Evolutionary conservation across 2,797 vertebrate genomes (phyloP), one percentile per base, ranked within the genome.

Genomic region (Neomorphus geoffroyi): DNA sequence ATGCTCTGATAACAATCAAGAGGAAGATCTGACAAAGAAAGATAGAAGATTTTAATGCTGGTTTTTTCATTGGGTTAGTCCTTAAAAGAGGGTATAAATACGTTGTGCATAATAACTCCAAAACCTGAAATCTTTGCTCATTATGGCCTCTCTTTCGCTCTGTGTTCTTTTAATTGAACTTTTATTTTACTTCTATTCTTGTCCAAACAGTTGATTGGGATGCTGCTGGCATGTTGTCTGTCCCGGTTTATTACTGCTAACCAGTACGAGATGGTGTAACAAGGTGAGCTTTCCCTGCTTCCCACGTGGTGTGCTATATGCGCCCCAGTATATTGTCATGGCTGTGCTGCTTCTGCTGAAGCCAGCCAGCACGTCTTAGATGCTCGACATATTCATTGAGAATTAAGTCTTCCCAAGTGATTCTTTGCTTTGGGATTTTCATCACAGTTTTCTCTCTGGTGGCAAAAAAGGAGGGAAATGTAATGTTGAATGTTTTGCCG

Each of bases 181-280:
- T 82, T 7, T 91, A 8, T 66, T 92, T 27, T 58, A 3, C 90
- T 91, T 96, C 64, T 92, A 1, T 88, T 89, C 78, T 80, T 96
- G 33, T 90, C 50, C 30, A 66, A 32, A 88, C 98, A 99, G 99
- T 92, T 99, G 93, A 98, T 99, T 1, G 99, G 99, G 88, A 98
- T 98, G 98, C 97, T 98, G 90, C 91, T 99, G 97, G 98, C 99
- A n/a, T 99, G 99, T 97, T 99, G 99, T 95, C 97, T 99, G 96
- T 99, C 99, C 88, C 98, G 98, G 93, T 98, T 99, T 98, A 99
- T 99, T 98, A 98, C 98, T 94, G 98, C 99, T 97, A 99, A 99
- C 98, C 99, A 99, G 96, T 99, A 99, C 6, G 99, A 99, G 98
- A 99, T 99, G 99, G 99, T 99, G 96, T 99, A 98, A 99, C 95